These are phyloP conservation scores for Umimayanthus kanabou DNA, from an alignment of 92 coral and sea anemone genomes.

Conservation along the genomic window DNA sequence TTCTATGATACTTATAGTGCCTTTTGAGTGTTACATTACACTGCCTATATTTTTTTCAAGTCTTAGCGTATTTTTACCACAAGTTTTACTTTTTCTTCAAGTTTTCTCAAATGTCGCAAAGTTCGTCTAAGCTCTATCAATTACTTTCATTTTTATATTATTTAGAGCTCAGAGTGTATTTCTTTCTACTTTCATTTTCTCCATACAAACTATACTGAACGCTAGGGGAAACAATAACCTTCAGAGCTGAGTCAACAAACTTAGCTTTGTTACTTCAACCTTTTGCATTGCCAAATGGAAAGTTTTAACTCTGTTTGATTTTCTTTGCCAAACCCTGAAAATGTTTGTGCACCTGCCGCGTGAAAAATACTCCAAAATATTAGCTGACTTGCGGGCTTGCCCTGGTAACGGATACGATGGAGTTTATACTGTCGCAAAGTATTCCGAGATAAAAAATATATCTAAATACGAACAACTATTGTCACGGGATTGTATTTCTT, in stretches of 20 bases:
- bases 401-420: slow-evolving; percentile 16
- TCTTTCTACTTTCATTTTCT: background rate
- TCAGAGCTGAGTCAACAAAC: slow-evolving; percentile 63
- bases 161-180: background rate
- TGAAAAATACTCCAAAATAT: slow-evolving; percentile 57
- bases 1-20: slow-evolving; percentile 6
- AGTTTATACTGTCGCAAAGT: background rate
- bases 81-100: background rate
- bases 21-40: background rate
- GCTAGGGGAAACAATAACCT: slow-evolving; percentile 41
- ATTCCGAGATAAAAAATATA: background rate
- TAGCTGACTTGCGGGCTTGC: slow-evolving; percentile 42
- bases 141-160: background rate
- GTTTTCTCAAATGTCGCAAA: background rate
- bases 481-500: background rate
- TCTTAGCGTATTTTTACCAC: background rate
- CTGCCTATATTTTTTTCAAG: background rate
- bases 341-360: slow-evolving; percentile 81
- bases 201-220: slow-evolving; percentile 65
- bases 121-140: background rate
- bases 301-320: slow-evolving; percentile 66
- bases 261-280: slow-evolving; percentile 61
- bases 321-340: slow-evolving; percentile 67
- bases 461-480: background rate
- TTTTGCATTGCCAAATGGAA: slow-evolving; percentile 72